A percentile compares a stretch with the other conserved stretches of the same genome.
Conservation (phyloP, 2,888 invertebrate genomes). For the Amorpha juglandis region DNA sequence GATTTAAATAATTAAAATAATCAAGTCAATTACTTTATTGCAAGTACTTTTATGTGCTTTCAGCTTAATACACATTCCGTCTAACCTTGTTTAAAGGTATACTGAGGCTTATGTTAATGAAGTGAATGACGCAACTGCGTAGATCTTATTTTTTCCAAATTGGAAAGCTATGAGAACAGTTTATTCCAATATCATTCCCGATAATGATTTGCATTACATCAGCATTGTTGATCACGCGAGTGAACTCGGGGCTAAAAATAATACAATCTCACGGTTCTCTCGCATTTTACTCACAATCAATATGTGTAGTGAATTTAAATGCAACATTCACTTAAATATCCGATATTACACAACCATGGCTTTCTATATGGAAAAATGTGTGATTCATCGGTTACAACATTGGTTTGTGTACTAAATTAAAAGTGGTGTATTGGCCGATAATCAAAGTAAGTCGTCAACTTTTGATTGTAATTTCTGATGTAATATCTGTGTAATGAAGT, state of each 20-base stretch:
- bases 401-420: not conserved
- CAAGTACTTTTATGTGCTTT: no score
- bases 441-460: no score
- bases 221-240: constrained; percentile 18
- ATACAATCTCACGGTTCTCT: constrained; percentile 33
- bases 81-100: not conserved
- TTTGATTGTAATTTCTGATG: no score
- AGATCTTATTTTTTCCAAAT: not conserved
- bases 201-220: constrained; percentile 8
- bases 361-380: constrained; percentile 28
- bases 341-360: constrained; percentile 31
- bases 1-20: no score
- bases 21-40: no score
- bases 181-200: constrained; percentile 6
- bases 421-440: no score
- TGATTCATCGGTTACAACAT: constrained; percentile 12
- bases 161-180: constrained; percentile 16
- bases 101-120: no score
- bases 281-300: constrained; percentile 29
- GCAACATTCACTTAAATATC: constrained; percentile 30
- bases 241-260: constrained; percentile 8
- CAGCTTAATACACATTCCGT: no score
- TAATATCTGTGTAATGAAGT: no score
- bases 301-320: constrained; percentile 32
- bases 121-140: no score